Percentiles rank a stretch among this genome's conserved stretches.
phyloP scores from a whole-genome alignment of 2,888 invertebrate genomes.

The Phengaris arion region DNA sequence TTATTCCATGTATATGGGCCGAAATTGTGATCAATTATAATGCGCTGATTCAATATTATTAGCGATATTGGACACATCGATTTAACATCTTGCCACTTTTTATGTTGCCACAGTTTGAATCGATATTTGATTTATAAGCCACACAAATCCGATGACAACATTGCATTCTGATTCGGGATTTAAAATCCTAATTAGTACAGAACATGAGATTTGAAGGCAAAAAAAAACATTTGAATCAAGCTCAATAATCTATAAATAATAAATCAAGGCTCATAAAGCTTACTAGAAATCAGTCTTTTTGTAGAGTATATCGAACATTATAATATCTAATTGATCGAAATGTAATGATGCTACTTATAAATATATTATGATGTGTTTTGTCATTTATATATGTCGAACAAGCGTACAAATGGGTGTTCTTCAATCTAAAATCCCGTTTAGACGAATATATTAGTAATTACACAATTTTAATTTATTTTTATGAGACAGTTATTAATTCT shows the following conservation, averaged over 20 bases:
- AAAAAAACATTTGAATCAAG: neutral
- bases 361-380: constrained; percentile 23
- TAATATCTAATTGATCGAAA: constrained; percentile 1
- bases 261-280: neutral
- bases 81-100: neutral
- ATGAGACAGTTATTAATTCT: constrained; percentile 23
- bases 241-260: too few relatives aligned
- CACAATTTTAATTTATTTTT: constrained; percentile 12
- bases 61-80: neutral
- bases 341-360: neutral
- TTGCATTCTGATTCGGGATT: neutral
- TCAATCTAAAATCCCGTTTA: constrained; percentile 18
- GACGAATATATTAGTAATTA: constrained; percentile 21
- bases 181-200: neutral
- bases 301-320: neutral
- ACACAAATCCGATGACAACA: neutral
- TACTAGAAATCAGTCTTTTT: neutral
- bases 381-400: constrained; percentile 18
- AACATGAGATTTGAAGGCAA: neutral
- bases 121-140: constrained; percentile 1
- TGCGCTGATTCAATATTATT: neutral
- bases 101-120: neutral
- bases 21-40: too few relatives aligned
- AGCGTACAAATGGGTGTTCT: constrained; percentile 17
- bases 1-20: too few relatives aligned